Evolutionary conservation across 2,797 vertebrate genomes (phyloP).

Genomic region (Callimico goeldii): DNA sequence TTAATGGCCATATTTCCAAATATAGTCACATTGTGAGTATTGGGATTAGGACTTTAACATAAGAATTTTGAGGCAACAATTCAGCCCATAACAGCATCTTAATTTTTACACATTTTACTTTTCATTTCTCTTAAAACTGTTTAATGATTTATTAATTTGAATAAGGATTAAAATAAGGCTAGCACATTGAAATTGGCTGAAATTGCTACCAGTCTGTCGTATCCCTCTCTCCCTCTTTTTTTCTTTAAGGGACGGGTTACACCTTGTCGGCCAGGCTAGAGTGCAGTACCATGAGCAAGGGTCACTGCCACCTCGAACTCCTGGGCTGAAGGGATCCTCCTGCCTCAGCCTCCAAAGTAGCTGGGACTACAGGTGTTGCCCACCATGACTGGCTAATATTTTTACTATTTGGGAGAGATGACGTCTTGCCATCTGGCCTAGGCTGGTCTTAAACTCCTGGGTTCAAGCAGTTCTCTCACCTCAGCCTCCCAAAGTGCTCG

Average conservation of each 20-base stretch:
- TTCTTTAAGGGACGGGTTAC: neutral
- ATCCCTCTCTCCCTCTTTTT: neutral
- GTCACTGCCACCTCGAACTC: neutral
- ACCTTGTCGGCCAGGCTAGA: neutral
- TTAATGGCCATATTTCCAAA: neutral
- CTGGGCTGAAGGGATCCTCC: neutral
- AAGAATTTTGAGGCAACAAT: neutral
- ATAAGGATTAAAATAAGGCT: constrained; percentile 21
- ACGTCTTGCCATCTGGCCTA: neutral
- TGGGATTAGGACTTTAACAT: neutral
- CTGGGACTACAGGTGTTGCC: neutral
- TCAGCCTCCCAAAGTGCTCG: neutral
- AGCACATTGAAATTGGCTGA: neutral
- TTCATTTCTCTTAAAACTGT: neutral
- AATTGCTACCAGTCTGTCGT: neutral
- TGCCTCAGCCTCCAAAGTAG: neutral
- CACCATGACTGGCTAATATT: neutral
- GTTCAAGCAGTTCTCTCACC: neutral
- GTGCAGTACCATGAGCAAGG: neutral
- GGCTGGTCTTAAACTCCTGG: neutral
- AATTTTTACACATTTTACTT: neutral
- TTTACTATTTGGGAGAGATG: neutral
- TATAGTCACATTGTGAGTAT: neutral
- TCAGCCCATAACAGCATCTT: neutral
- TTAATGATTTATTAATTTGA: constrained; percentile 16